Percentiles rank a stretch among this genome's conserved stretches.
These are phyloP conservation scores for Hydra vulgaris DNA, from an alignment of 30 jellyfish, hydroid and myxozoan genomes.

Conservation along the genomic window DNA sequence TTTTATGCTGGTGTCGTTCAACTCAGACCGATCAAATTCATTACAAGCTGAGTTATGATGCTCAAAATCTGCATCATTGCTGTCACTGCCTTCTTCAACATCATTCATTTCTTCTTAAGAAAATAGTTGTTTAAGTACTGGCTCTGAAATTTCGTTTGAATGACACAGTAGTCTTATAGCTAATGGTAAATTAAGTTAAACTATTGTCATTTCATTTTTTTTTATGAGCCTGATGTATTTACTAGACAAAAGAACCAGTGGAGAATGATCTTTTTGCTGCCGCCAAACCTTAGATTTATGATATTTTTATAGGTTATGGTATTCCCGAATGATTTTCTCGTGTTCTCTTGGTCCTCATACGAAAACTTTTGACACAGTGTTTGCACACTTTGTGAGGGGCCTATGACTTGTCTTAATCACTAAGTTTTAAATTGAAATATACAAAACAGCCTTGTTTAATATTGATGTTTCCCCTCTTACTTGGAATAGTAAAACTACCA, in stretches of 20 bases:
- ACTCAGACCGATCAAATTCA: neutral
- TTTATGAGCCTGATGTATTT: neutral
- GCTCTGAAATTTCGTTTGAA: neutral
- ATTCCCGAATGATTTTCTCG: neutral
- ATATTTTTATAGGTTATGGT: too few species aligned
- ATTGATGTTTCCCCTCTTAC: neutral
- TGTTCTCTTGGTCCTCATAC: neutral
- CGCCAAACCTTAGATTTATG: too few species aligned
- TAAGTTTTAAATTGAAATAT: neutral
- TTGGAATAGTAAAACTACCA: neutral
- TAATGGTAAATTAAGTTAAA: neutral
- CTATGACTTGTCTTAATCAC: neutral
- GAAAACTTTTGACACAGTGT: neutral
- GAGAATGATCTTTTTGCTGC: neutral
- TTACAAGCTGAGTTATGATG: neutral
- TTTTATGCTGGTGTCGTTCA: too few species aligned
- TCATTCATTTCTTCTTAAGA: neutral
- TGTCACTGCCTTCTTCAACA: neutral
- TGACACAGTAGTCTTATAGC: neutral
- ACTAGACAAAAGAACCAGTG: neutral
- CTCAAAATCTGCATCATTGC: neutral
- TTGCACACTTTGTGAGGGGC: neutral
- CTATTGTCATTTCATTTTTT: neutral
- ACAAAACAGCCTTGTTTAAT: neutral
- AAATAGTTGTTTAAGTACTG: neutral